Evolutionary conservation across 2,888 invertebrate species (phyloP).

Genomic region (Pterostichus niger): DNA sequence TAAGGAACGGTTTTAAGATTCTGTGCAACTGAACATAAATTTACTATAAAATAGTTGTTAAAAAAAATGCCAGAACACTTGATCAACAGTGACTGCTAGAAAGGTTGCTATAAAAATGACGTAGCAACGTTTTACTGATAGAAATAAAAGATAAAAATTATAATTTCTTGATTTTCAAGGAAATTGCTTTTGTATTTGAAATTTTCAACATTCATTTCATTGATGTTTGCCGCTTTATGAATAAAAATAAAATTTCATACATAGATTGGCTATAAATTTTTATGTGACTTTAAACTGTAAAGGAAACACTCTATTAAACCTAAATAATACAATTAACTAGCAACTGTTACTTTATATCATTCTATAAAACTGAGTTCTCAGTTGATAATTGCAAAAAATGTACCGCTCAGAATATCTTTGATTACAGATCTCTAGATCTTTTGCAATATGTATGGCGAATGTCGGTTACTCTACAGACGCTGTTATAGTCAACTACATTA

Average conservation of each 20-base stretch:
- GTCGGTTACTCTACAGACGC: slow-evolving; percentile 16
- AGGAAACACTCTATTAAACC: slow-evolving; percentile 37
- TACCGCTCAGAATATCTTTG: slow-evolving; percentile 24
- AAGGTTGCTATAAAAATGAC: no score
- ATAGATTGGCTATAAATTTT: slow-evolving; percentile 39
- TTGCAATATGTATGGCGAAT: slow-evolving; percentile 45
- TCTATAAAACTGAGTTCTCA: slow-evolving; percentile 10
- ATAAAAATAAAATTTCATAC: neutral
- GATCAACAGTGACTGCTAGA: no score
- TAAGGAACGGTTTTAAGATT: no score
- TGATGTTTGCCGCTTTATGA: neutral
- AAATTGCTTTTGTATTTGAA: no score
- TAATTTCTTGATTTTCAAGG: no score
- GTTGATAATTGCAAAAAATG: slow-evolving; percentile 40
- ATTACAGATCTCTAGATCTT: slow-evolving; percentile 21
- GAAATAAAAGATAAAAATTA: no score
- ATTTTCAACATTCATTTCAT: neutral
- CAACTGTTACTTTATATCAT: slow-evolving; percentile 16
- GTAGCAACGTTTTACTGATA: no score
- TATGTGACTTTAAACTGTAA: slow-evolving; percentile 22
- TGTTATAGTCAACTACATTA: neutral
- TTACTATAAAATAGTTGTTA: no score
- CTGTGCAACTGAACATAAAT: no score
- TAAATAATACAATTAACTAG: slow-evolving; percentile 37
- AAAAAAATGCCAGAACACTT: no score